Percentiles rank a stretch among this genome's conserved stretches.
Conservation (phyloP, 2,797 vertebrate species). For the Heteromormyrus szaboi region DNA sequence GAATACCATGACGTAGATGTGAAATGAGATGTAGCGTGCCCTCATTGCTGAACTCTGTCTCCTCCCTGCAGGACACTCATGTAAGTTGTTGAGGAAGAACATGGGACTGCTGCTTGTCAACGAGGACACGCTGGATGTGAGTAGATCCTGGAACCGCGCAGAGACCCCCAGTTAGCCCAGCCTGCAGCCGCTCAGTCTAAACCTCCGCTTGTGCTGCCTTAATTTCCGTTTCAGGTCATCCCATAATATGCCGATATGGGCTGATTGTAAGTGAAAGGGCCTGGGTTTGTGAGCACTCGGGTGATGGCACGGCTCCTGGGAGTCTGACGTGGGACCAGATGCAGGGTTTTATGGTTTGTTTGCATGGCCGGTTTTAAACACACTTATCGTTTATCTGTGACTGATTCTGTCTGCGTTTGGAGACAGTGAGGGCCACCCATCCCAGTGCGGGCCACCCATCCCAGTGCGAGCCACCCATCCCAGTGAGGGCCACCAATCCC, state of each 20-base stretch:
- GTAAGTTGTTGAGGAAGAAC: slow-evolving; percentile 91
- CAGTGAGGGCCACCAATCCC: no score
- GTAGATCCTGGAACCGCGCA: slow-evolving; percentile 47
- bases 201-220: neutral
- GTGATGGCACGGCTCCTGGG: neutral
- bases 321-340: neutral
- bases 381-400: neutral
- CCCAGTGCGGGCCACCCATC: neutral
- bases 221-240: neutral
- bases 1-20: neutral
- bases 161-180: neutral
- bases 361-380: slow-evolving; percentile 22
- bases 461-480: no score
- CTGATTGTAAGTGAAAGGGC: neutral
- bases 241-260: neutral
- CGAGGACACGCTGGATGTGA: slow-evolving; percentile 93
- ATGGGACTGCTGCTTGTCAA: slow-evolving; percentile 97
- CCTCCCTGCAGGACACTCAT: slow-evolving; percentile 79
- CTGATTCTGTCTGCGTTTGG: neutral
- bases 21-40: neutral
- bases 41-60: neutral
- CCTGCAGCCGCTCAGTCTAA: neutral
- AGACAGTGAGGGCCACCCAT: neutral
- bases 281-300: neutral
- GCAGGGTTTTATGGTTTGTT: neutral